phyloP scores from a whole-genome alignment of 2,113 vertebrate species.

The Syrmaticus mikado region DNA sequence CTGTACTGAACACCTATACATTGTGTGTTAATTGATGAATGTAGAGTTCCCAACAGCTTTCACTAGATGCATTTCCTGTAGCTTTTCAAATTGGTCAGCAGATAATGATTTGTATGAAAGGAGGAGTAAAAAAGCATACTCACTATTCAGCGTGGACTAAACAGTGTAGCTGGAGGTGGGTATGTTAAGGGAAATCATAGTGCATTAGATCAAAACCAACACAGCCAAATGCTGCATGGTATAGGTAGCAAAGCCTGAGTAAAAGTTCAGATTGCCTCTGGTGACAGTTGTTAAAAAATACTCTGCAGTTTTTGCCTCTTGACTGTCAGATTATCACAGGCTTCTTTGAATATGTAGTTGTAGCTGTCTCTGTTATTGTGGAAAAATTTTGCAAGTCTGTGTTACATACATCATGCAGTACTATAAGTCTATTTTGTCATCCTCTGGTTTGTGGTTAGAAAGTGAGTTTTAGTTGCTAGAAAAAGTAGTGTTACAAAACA shows the following conservation, averaged over 20 bases:
- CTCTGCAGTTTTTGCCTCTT: neutral
- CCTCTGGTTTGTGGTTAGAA: conserved; percentile 20
- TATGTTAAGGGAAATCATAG: neutral
- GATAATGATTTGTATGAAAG: neutral
- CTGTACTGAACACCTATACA: neutral
- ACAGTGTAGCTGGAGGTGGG: neutral
- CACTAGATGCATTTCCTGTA: neutral
- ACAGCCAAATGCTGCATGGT: neutral
- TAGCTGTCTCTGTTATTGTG: neutral
- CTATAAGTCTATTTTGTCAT: neutral
- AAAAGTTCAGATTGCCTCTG: neutral
- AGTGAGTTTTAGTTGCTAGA: conserved; percentile 2
- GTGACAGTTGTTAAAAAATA: neutral
- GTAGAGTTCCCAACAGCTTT: neutral
- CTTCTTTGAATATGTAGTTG: accelerated
- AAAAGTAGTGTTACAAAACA: neutral
- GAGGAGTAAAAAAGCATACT: neutral
- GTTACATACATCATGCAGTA: neutral
- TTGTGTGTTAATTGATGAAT: neutral
- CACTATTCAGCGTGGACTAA: neutral
- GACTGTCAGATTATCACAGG: neutral
- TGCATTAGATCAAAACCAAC: neutral
- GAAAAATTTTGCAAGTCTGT: neutral
- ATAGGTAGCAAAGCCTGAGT: neutral
- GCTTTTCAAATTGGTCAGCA: neutral